A percentile compares a stretch with the other conserved stretches of the same genome.
phyloP scores from a whole-genome alignment of 1,140 invertebrate genomes.

The Drosophila tsacasi region DNA sequence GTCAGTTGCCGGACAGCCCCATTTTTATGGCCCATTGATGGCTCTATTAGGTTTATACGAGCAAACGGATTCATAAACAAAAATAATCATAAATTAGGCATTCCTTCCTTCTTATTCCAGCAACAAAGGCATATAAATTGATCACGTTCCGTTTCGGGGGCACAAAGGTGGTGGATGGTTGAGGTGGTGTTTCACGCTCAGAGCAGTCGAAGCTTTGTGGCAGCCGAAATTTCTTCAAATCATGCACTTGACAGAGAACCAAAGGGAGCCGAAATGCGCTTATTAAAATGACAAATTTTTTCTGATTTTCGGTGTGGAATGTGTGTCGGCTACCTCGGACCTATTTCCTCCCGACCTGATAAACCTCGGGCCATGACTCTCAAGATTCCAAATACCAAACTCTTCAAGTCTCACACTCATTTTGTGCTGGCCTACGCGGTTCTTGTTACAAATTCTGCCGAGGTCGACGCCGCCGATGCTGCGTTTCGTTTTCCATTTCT shows the following conservation, averaged over 20 bases:
- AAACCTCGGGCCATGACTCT: constrained; percentile 65
- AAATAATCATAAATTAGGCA: constrained; percentile 78
- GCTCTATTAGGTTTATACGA: constrained; percentile 79
- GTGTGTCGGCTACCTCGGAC: constrained; percentile 14
- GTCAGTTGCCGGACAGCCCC: constrained; percentile 40
- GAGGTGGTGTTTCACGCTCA: constrained; percentile 6
- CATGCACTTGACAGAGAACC: constrained; percentile 60
- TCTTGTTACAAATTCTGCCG: constrained; percentile 57
- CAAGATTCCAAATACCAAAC: constrained; percentile 56
- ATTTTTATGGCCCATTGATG: constrained; percentile 78
- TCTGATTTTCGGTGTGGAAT: constrained; percentile 25
- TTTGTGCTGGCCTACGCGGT: constrained; percentile 69
- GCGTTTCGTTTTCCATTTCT: constrained; percentile 51
- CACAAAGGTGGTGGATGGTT: constrained; percentile 38
- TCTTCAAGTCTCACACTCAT: constrained; percentile 34
- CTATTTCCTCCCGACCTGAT: constrained; percentile 16
- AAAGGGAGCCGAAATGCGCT: constrained; percentile 60
- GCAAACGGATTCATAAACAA: constrained; percentile 74
- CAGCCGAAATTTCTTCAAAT: constrained; percentile 38
- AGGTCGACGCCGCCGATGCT: constrained; percentile 58
- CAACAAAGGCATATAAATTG: constrained; percentile 56
- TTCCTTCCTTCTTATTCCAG: constrained; percentile 11
- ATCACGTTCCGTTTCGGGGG: constrained; percentile 56
- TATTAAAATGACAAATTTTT: constrained; percentile 79
- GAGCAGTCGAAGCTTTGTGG: constrained; percentile 9